Conservation (phyloP, 1,140 invertebrate species). For the Aphis gossypii region DNA sequence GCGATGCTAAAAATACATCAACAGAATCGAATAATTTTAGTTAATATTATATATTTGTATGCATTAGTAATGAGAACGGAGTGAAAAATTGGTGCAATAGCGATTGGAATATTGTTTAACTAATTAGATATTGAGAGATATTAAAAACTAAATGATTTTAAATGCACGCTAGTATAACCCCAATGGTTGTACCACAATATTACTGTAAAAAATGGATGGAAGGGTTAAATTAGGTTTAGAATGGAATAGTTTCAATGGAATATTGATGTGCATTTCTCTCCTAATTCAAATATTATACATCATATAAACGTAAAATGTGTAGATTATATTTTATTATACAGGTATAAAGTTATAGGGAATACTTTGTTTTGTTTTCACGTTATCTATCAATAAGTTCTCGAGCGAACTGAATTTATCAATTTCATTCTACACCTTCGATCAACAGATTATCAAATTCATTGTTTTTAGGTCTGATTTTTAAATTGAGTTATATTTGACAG, state of each 20-base stretch:
- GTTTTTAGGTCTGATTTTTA: background rate
- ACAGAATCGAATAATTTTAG: background rate
- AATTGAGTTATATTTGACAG: background rate
- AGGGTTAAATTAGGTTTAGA: background rate
- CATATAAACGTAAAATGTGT: background rate
- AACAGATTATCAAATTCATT: background rate
- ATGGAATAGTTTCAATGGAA: too few relatives aligned
- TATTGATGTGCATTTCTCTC: background rate
- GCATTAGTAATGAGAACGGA: background rate
- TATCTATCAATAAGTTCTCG: background rate
- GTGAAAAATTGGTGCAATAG: background rate
- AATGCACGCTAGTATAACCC: too few relatives aligned
- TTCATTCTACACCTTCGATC: background rate
- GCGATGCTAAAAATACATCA: background rate
- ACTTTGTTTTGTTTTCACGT: background rate
- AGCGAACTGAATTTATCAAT: background rate
- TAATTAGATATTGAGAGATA: background rate
- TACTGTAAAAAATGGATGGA: too few relatives aligned
- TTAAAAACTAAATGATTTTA: background rate
- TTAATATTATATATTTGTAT: background rate
- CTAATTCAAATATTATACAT: too few relatives aligned
- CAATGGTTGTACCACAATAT: too few relatives aligned
- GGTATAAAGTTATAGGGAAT: background rate
- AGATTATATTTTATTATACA: background rate
- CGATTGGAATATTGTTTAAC: background rate